Base-by-base conservation (phyloP, 2,113 vertebrate genomes). In the Microtus oregoni region DNA sequence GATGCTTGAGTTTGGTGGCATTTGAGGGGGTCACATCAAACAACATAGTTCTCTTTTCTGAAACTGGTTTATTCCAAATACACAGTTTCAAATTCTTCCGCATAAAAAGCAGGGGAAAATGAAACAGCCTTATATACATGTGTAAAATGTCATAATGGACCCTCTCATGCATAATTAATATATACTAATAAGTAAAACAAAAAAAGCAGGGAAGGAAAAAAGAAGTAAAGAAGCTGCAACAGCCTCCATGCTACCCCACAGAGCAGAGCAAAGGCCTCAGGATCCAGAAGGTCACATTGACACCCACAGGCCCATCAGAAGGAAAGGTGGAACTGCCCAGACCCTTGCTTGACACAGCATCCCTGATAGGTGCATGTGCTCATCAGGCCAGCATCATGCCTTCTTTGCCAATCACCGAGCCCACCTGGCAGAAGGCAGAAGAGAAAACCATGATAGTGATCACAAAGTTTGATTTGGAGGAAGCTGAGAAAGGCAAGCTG, bases 31-130 rank as follows among this genome's bases (percentile, higher is more conserved):
- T 86, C 79, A 82, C 47, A 76, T 92, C 67, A 76, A 90, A 85
- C 67, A 93, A 47, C 65, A 44, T 50, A 72, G 58, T 95, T 95
- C 73, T 92, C 28, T 89, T 96, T 95, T 94, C 76, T 87, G 95
- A 41, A 96, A 68, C 5, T 94, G 52, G n/a, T 85, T 61, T 92
- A 81, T 38, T 94, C 85, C 35, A 68, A 91, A 83, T 35, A 67
- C 17, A 14, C 9, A 47, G 52, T 73, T 82, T 95, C 35, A 93
- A 72, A 76, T 17, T 14, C 76, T 82, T 86, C 38, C 73, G 35
- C 89, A 68, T 52, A 85, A 82, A 86, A 97, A 85, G 11, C 44
- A 94, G 14, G 78, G 65, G 52, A 78, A 85, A 95, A 72, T 38
- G 38, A 81, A 68, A 83, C 3, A 41, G 55, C n/a, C 44, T 76